Evolutionary conservation across 2,888 invertebrate species (phyloP), one percentile per base, ranked within the genome.

Genomic region (Nemapogon koenigi): DNA sequence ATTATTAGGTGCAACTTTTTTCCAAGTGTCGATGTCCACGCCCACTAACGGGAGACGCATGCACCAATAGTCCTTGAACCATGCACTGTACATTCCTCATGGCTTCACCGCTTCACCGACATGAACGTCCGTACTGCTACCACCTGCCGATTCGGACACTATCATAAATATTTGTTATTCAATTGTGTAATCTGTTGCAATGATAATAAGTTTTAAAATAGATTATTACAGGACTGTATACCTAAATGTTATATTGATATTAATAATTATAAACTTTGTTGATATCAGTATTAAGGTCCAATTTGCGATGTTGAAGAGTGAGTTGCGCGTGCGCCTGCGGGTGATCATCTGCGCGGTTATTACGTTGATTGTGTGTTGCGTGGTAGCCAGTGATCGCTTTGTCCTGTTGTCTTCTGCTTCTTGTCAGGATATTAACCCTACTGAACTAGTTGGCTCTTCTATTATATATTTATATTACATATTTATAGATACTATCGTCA

Each of bases 361-460:
- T 60, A 61, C 51, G 48, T 40, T 56, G 60, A 61, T 60, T 15
- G 4, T 14, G 30, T 30, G 31, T 15, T 2, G 10, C 4, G 16
- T 15, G 16, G 15, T 14, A 3, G 31, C 4, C 31, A 16, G 22
- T 10, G 22, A 22, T 22, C 6, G 22, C 22, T 6, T 22, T 22
- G 22, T 22, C 22, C 22, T 22, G 22, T 22, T 22, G 22, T 22
- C 22, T 22, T 22, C 10, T 22, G 22, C 10, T 22, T 22, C 22
- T 22, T 22, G 10, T 22, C 6, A 10, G 6, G 22, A 22, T 22
- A 22, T 22, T 22, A 22, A 7, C 22, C 22, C 22, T 7, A 22
- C 22, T 22, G 10, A n/a, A n/a, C n/a, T n/a, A n/a, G n/a, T n/a
- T n/a, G n/a, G n/a, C n/a, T n/a, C n/a, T n/a, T n/a, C n/a, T n/a